phyloP scores from a whole-genome alignment of 2,113 vertebrate species.

The Argyrosomus japonicus region DNA sequence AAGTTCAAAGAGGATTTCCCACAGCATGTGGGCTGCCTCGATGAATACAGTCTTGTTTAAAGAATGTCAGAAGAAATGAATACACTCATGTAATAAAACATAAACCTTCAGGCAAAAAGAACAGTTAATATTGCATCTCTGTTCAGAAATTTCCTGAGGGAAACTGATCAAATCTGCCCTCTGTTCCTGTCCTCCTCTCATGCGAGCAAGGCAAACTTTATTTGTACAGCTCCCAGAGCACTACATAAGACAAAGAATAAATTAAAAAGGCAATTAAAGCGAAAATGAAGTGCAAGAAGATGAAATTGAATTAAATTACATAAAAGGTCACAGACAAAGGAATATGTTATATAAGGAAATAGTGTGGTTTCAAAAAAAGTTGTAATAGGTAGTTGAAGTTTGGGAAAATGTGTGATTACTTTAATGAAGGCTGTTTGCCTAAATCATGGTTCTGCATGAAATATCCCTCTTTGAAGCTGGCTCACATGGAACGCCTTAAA shows the following conservation, averaged over 20 bases:
- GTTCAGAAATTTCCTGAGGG: neutral
- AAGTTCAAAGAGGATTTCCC: neutral
- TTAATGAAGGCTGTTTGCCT: neutral
- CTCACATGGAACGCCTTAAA: neutral
- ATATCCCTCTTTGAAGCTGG: neutral
- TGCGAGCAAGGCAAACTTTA: neutral
- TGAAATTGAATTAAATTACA: neutral
- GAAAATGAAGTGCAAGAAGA: conserved; percentile 6
- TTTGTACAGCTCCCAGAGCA: neutral
- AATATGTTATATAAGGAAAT: neutral
- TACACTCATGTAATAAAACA: neutral
- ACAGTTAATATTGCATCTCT: neutral
- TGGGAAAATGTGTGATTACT: neutral
- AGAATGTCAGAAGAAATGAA: neutral
- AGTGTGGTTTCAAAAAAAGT: neutral
- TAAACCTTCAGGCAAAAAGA: neutral
- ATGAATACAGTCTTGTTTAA: too few relatives aligned
- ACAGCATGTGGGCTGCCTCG: neutral
- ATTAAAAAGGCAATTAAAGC: neutral
- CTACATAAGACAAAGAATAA: neutral
- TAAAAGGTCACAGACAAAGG: neutral
- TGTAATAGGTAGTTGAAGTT: neutral
- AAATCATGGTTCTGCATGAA: neutral
- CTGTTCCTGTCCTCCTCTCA: neutral
- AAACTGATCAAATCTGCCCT: neutral